Evolutionary conservation across 2,888 invertebrate genomes (phyloP).

Genomic region (Torymus texanus): DNA sequence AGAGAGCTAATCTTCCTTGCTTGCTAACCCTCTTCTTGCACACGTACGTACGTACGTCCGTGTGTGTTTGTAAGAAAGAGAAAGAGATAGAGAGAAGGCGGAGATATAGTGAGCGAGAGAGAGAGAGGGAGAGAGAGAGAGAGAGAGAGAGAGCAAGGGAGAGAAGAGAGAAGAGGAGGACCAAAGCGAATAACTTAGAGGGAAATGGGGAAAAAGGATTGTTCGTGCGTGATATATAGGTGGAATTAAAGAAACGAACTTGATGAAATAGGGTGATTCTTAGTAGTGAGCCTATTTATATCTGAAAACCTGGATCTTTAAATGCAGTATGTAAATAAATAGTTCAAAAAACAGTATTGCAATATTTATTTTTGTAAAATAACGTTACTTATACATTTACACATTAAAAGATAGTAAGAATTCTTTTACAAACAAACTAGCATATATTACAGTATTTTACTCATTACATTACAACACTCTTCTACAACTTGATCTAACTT

Average conservation of each 20-base stretch:
- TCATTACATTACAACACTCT: too few relatives aligned
- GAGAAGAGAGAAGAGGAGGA: constrained; percentile 1
- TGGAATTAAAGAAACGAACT: constrained; percentile 15
- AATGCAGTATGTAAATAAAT: too few relatives aligned
- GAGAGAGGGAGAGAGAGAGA: not conserved
- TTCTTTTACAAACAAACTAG: too few relatives aligned
- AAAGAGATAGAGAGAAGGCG: not conserved
- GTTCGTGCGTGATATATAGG: not conserved
- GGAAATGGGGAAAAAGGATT: constrained; percentile 32
- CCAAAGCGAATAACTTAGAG: constrained; percentile 41
- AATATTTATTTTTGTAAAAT: too few relatives aligned
- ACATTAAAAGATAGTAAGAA: too few relatives aligned
- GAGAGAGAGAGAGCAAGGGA: not conserved
- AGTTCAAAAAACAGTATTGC: too few relatives aligned
- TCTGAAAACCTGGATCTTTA: too few relatives aligned
- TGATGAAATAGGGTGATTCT: too few relatives aligned
- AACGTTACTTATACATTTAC: too few relatives aligned
- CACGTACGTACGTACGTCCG: not conserved
- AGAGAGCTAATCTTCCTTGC: constrained; percentile 58
- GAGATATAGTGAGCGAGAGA: not conserved
- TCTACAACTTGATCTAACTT: too few relatives aligned
- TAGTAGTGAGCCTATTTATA: too few relatives aligned
- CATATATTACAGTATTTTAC: too few relatives aligned
- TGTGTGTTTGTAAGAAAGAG: not conserved
- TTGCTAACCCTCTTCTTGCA: constrained; percentile 57